These are phyloP conservation scores for Drosophila limbata DNA, from an alignment of 2,888 invertebrate species.

Conservation along the genomic window DNA sequence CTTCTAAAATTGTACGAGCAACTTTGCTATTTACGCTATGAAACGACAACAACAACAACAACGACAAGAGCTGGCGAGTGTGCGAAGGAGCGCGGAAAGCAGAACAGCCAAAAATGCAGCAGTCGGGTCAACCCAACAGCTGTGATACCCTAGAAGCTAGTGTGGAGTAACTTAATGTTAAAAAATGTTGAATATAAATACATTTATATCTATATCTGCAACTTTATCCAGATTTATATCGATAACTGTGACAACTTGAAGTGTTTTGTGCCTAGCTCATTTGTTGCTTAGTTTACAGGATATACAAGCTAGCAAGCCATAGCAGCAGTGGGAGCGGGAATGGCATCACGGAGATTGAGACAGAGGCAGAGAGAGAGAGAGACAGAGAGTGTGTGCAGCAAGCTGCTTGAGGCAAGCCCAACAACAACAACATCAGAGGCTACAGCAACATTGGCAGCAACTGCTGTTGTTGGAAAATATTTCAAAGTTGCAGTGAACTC, in stretches of 20 bases:
- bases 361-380: constrained; percentile 30
- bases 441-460: constrained; percentile 52
- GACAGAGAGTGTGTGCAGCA: constrained; percentile 41
- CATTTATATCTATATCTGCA: background rate
- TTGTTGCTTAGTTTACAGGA: constrained; percentile 15
- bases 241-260: background rate
- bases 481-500: constrained; percentile 82
- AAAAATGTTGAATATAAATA: background rate
- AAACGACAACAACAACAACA: constrained; percentile 64
- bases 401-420: constrained; percentile 71
- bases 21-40: constrained; percentile 83
- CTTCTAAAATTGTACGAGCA: constrained; percentile 84
- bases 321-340: constrained; percentile 56
- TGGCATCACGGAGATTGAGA: constrained; percentile 45
- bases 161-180: background rate
- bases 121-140: constrained; percentile 6
- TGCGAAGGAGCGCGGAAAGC: constrained; percentile 81
- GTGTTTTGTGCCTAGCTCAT: background rate
- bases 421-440: constrained; percentile 39
- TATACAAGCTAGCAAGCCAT: constrained; percentile 30
- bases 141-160: constrained; percentile 33
- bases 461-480: constrained; percentile 74
- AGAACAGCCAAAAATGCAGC: constrained; percentile 71
- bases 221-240: background rate
- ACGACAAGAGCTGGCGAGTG: constrained; percentile 52